These are phyloP conservation scores for Coremacera marginata DNA, from an alignment of 2,888 invertebrate species.

Conservation along the genomic window DNA sequence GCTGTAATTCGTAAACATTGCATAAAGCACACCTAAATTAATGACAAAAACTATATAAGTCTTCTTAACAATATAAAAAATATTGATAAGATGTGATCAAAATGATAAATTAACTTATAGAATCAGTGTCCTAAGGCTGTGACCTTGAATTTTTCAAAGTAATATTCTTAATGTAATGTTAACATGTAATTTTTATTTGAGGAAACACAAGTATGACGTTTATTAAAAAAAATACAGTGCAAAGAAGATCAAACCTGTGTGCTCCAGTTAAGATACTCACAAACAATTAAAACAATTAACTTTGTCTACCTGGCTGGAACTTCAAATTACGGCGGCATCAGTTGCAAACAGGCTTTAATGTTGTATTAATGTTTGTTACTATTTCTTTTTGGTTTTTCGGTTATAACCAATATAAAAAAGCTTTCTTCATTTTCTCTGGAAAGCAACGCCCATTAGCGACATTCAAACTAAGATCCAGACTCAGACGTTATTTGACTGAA, in stretches of 20 bases:
- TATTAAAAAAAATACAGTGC: too few species aligned
- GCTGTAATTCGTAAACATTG: too few species aligned
- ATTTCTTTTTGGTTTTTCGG: not conserved
- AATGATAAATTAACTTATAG: too few species aligned
- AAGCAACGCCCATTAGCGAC: slow-evolving; percentile 42
- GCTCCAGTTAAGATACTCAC: slow-evolving; percentile 18
- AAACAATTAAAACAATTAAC: slow-evolving; percentile 21
- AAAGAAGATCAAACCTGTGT: not conserved
- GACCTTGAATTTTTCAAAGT: too few species aligned
- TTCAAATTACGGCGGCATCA: not conserved
- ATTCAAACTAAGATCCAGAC: slow-evolving; percentile 24
- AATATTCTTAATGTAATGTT: too few species aligned
- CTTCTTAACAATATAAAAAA: too few species aligned
- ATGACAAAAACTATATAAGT: too few species aligned
- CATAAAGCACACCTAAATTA: too few species aligned
- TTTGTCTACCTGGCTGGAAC: not conserved
- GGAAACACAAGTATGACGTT: too few species aligned
- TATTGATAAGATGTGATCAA: too few species aligned
- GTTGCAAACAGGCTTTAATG: not conserved
- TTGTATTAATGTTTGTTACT: not conserved
- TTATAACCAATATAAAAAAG: not conserved
- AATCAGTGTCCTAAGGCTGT: too few species aligned
- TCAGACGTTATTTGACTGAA: slow-evolving; percentile 28
- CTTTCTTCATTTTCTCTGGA: slow-evolving; percentile 38
- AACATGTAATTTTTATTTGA: too few species aligned